These are phyloP conservation scores for Conus canariensis DNA, from an alignment of 2,888 invertebrate species.

Conservation along the genomic window DNA sequence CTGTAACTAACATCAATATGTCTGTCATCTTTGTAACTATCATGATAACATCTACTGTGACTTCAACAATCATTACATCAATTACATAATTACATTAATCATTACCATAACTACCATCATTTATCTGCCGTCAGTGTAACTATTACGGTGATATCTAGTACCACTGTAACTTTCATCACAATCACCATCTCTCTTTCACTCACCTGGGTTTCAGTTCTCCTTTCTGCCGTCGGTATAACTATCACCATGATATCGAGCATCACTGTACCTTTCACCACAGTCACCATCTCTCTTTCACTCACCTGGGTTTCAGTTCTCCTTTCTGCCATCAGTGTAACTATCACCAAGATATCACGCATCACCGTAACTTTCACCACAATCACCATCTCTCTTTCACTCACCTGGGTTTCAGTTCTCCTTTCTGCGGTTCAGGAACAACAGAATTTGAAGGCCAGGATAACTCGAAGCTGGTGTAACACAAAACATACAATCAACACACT, in stretches of 20 bases:
- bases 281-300: constrained; percentile 5
- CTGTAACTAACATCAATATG: too few relatives aligned
- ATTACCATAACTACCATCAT: too few relatives aligned
- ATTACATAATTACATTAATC: too few relatives aligned
- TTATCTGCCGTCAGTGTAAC: too few relatives aligned
- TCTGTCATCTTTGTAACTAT: too few relatives aligned
- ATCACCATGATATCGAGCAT: too few relatives aligned
- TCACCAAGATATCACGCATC: too few relatives aligned
- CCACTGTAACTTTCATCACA: not conserved
- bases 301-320: constrained; percentile 64
- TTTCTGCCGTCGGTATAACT: constrained; percentile 49
- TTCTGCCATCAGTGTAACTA: not conserved
- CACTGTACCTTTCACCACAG: not conserved
- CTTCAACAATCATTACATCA: too few relatives aligned
- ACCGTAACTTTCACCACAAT: not conserved
- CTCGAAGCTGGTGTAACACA: constrained; percentile 43
- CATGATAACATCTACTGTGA: too few relatives aligned
- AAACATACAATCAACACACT: too few relatives aligned
- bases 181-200: not conserved
- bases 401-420: constrained; percentile 63
- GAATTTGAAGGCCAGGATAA: constrained; percentile 62
- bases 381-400: constrained; percentile 40
- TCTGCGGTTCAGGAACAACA: constrained; percentile 60
- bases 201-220: constrained; percentile 64
- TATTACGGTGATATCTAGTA: too few relatives aligned